phyloP scores from a whole-genome alignment of 2,888 invertebrate species.

The Latrodectus elegans region DNA sequence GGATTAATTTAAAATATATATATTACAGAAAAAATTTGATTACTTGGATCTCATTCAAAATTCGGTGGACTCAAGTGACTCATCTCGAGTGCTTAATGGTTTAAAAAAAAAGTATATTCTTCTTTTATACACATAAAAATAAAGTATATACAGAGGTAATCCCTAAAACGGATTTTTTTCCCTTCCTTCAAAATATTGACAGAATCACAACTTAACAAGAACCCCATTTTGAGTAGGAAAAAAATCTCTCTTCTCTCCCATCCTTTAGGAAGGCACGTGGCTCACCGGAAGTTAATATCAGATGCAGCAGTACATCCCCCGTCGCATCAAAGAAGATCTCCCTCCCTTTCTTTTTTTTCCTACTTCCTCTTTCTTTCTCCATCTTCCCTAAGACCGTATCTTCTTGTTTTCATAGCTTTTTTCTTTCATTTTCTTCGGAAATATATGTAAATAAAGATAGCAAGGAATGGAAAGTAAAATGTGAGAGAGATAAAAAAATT shows the following conservation, averaged over 20 bases:
- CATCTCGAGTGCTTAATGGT: too few species aligned
- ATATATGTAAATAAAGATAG: conserved; percentile 58
- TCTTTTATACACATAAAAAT: too few species aligned
- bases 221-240: too few species aligned
- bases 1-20: too few species aligned
- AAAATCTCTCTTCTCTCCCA: neutral
- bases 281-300: conserved; percentile 58
- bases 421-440: conserved; percentile 29
- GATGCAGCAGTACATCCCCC: conserved; percentile 8
- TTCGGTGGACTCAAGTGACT: too few species aligned
- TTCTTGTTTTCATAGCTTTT: conserved; percentile 18
- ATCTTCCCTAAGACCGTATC: neutral
- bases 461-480: conserved; percentile 3
- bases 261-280: conserved; percentile 30
- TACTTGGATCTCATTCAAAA: too few species aligned
- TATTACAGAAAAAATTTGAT: too few species aligned
- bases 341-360: conserved; percentile 24
- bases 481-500: neutral
- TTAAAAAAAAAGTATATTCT: too few species aligned
- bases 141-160: too few species aligned
- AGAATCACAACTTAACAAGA: too few species aligned
- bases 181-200: too few species aligned
- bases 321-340: conserved; percentile 22
- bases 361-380: neutral
- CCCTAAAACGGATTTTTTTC: too few species aligned